Evolutionary conservation across 1,140 invertebrate species (phyloP), one percentile per base, ranked within the genome.

Genomic region (Aphaenogaster floridana): DNA sequence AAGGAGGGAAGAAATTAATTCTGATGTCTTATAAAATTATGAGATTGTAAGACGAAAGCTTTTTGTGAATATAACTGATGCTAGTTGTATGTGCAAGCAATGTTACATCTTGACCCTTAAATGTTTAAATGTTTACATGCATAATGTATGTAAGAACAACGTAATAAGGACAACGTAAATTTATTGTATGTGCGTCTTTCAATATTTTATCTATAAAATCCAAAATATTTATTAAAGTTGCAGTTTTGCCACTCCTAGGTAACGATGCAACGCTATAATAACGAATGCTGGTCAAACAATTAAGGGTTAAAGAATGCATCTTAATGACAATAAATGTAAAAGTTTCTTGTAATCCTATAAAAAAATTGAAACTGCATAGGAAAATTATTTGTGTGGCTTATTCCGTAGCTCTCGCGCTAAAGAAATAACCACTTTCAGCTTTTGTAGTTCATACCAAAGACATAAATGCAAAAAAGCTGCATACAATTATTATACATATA

Each of bases 291-390:
- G 39, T 45, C 57, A 86, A 61, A 59, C 17, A 68, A 59, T 89
- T 59, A 76, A 89, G 74, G 81, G 72, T 87, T 78, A 63, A 63
- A 86, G n/a, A 83, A 13, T 54, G 77, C 48, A 52, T 54, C 21
- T 81, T 81, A 66, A 90, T 69, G 71, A 89, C 89, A 86, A 87
- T 89, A 90, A 90, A 72, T 89, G 74, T 90, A 87, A 88, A 90
- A 59, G 69, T 90, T 86, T 89, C 83, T 64, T 81, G 57, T 86
- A 90, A 90, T 83, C 45, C 13, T 89, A 59, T 89, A 69, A 74
- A 72, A 84, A 86, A 77, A 48, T 57, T 52, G 76, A 57, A 36
- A 87, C 80, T 64, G 64, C 54, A 64, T 76, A 77, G 88, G 15
- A 86, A 42, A 61, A 39, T 61, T 72, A 83, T 89, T 81, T 69